Percentiles rank a stretch among this genome's conserved stretches.
Conservation (phyloP, 2,113 vertebrate genomes). For the Odocoileus hemionus region DNA sequence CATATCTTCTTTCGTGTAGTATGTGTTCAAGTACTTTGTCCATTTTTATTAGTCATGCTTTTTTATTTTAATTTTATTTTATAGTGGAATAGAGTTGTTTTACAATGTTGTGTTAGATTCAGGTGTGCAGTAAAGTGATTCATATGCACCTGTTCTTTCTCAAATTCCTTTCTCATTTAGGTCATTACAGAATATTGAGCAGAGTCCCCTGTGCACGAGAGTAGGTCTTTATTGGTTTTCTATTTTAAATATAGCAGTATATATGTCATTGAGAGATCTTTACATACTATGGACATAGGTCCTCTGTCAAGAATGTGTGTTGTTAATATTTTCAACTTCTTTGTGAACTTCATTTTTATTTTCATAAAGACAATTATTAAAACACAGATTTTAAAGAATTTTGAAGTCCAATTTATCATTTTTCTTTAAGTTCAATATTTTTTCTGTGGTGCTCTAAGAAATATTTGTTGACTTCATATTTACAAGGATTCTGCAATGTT, state of each 20-base stretch:
- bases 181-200: neutral
- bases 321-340: slow-evolving; percentile 4
- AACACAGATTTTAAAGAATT: neutral
- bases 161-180: neutral
- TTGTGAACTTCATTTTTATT: neutral
- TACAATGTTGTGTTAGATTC: neutral
- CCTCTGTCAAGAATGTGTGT: neutral
- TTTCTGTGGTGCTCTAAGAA: neutral
- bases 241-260: neutral
- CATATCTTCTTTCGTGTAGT: neutral
- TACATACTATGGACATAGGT: neutral
- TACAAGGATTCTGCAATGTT: neutral
- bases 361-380: neutral
- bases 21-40: neutral
- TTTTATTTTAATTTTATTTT: neutral
- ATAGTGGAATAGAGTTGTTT: neutral
- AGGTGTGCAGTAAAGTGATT: neutral
- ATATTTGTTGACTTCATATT: neutral
- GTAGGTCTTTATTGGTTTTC: neutral
- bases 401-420: neutral
- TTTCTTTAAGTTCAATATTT: neutral
- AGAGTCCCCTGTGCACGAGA: neutral
- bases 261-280: neutral
- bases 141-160: neutral
- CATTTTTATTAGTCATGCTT: neutral